Percentiles rank a stretch among this genome's conserved stretches.
These are phyloP conservation scores for Ypsolopha sequella DNA, from an alignment of 2,888 invertebrate species.

Conservation along the genomic window DNA sequence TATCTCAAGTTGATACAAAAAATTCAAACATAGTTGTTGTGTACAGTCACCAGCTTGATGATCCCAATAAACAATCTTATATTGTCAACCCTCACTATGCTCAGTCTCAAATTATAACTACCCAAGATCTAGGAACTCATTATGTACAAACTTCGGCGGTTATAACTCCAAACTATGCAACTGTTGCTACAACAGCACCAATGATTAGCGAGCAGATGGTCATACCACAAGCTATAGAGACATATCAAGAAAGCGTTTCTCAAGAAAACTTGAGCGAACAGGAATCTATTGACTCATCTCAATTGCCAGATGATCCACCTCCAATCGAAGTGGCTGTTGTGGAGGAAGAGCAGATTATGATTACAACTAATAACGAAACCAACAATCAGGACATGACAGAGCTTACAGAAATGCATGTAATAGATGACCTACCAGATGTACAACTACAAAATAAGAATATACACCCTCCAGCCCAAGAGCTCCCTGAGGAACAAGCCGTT, in stretches of 20 bases:
- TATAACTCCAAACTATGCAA: slow-evolving; percentile 52
- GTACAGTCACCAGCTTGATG: slow-evolving; percentile 72
- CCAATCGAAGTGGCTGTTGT: not conserved
- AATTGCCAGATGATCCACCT: not conserved
- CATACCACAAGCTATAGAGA: slow-evolving; percentile 31
- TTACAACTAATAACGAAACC: not conserved
- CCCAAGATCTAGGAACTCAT: slow-evolving; percentile 43
- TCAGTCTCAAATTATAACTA: slow-evolving; percentile 45
- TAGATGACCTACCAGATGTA: no score
- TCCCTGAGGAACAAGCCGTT: no score
- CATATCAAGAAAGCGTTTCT: slow-evolving; percentile 36
- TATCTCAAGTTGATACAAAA: slow-evolving; percentile 56
- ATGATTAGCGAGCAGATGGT: slow-evolving; percentile 52
- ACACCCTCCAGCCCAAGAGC: no score
- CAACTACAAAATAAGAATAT: no score
- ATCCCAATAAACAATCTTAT: slow-evolving; percentile 63
- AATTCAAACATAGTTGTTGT: slow-evolving; percentile 75
- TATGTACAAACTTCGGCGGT: slow-evolving; percentile 52
- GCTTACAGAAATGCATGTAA: not conserved
- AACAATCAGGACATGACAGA: not conserved
- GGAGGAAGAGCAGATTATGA: not conserved
- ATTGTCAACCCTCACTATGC: slow-evolving; percentile 25
- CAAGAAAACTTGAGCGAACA: slow-evolving; percentile 8
- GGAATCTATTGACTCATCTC: not conserved
- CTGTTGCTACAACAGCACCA: slow-evolving; percentile 53